Conservation (phyloP, 2,888 invertebrate genomes). For the Abscondita cerata region DNA sequence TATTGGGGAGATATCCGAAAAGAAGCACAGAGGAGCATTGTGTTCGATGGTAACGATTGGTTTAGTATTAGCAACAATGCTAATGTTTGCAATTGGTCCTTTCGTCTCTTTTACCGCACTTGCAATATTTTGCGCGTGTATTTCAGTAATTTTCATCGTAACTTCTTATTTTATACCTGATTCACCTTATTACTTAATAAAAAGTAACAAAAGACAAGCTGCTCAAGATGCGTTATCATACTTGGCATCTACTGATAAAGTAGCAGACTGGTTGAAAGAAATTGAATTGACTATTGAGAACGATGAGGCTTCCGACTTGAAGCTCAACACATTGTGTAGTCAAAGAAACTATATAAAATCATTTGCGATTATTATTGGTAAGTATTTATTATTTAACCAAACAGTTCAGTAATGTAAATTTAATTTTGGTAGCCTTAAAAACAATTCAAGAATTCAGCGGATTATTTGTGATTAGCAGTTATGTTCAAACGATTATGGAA, state of each 20-base stretch:
- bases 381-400: background rate
- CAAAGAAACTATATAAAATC: constrained; percentile 33
- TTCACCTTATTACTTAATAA: constrained; percentile 60
- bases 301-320: constrained; percentile 51
- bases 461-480: constrained; percentile 65
- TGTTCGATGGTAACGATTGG: constrained; percentile 48
- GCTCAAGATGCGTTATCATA: constrained; percentile 47
- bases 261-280: constrained; percentile 55
- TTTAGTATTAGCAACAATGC: constrained; percentile 55
- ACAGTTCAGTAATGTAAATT: background rate
- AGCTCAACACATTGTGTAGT: constrained; percentile 51
- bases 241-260: constrained; percentile 46
- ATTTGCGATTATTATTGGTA: constrained; percentile 31
- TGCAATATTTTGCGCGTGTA: constrained; percentile 48
- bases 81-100: constrained; percentile 54
- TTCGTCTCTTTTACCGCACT: constrained; percentile 54
- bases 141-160: constrained; percentile 54
- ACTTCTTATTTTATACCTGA: constrained; percentile 59
- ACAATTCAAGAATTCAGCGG: constrained; percentile 68
- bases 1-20: constrained; percentile 57
- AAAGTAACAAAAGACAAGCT: constrained; percentile 50
- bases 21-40: constrained; percentile 60
- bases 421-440: constrained; percentile 62
- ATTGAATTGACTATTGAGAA: constrained; percentile 52
- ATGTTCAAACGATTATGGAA: constrained; percentile 66